Percentiles rank a stretch among this genome's conserved stretches.
Evolutionary conservation across 2,113 vertebrate species (phyloP).

Genomic region (Pelecanoides urinatrix): DNA sequence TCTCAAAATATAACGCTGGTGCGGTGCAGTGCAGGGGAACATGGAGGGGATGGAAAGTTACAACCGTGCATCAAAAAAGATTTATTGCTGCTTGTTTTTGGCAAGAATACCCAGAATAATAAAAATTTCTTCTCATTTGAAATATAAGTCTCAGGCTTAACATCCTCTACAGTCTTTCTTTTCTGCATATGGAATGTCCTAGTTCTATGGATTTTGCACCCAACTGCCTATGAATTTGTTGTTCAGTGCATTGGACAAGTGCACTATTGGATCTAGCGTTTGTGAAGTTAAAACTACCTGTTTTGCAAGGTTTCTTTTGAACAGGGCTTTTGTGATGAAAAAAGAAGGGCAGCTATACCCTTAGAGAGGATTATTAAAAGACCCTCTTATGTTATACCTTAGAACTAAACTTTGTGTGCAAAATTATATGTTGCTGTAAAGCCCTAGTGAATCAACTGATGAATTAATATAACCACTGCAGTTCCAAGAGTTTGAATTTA

Average conservation of each 20-base stretch:
- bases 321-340: background rate
- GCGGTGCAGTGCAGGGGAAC: background rate
- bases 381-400: background rate
- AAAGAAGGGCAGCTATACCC: background rate
- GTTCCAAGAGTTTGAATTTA: background rate
- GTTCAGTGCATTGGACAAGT: background rate
- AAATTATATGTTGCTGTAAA: background rate
- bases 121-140: background rate
- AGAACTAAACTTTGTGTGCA: background rate
- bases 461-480: background rate
- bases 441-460: background rate
- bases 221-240: background rate
- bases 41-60: background rate
- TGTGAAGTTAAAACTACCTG: background rate
- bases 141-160: background rate
- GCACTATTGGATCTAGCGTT: background rate
- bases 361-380: background rate
- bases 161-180: background rate
- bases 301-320: background rate
- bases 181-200: background rate
- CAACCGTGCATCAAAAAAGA: background rate
- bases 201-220: background rate
- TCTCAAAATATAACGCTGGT: background rate
- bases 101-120: background rate
- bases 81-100: background rate